Base-by-base conservation (phyloP, 1,140 invertebrate genomes). In the Archivesica marissinica region DNA sequence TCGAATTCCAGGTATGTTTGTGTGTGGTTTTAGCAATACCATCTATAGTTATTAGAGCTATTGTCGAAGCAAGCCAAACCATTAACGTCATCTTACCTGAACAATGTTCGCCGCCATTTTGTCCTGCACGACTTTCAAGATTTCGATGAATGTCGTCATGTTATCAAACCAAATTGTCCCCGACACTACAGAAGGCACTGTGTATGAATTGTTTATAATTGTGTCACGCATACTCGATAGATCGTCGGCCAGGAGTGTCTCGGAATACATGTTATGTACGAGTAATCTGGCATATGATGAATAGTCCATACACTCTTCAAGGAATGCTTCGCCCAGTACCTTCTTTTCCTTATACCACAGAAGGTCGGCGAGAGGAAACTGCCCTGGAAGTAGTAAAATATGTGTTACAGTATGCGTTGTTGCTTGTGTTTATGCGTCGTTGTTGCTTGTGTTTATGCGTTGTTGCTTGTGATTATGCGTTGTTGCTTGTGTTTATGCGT, bases 131-230 rank as follows among this genome's bases (percentile, higher is more conserved):
- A 28, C 20, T 76, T 77, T 52, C 17, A 87, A 80, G 30, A 83
- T 87, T 38, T 87, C 35, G n/a, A 87, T 83, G 64, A 47, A 87
- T 0, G 52, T 44, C 9, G 85, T 87, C 79, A 87, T 87, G 79
- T 87, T 87, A 17, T 83, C 85, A 39, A 87, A 87, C 85, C 85
- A 87, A 9, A 74, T 47, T 33, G 70, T 78, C 17, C 78, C 61
- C 2, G 30, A 33, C 47, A 59, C 54, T 6, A 74, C 52, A 25
- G 85, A 87, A 6, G 72, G 70, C 1, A 35, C 28, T 9, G 25
- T 38, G 17, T 30, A 3, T 7, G 3, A 54, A 64, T 87, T 87
- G 9, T 82, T 30, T 11, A 54, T n/a, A 0, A 82, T 74, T 7
- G 11, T 38, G 9, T 59, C 23, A 1, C 54, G 44, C 79, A 82